Evolutionary conservation across 2,113 vertebrate species (phyloP).

Genomic region (Apodemus sylvaticus): DNA sequence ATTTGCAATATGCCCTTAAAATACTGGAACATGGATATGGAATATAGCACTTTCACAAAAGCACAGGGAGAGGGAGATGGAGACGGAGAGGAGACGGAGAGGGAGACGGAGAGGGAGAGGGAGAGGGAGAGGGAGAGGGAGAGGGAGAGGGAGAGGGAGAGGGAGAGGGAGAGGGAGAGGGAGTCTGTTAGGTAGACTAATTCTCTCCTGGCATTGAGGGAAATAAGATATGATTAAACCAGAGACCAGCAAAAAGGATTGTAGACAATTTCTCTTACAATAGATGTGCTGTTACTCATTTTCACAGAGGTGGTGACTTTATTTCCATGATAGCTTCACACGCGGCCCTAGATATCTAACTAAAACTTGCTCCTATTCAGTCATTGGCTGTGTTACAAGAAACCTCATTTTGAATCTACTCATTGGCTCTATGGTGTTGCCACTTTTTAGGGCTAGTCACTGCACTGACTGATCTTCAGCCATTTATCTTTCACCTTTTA

Average conservation of each 20-base stretch:
- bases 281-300: neutral
- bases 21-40: neutral
- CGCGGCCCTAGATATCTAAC: neutral
- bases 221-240: neutral
- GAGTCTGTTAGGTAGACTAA: rapidly evolving
- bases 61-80: neutral
- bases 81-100: no score
- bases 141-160: neutral
- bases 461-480: neutral
- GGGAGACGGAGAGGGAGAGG: no score
- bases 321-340: neutral
- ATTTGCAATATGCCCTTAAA: neutral
- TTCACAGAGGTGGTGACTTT: neutral
- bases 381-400: rapidly evolving
- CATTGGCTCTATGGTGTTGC: no score
- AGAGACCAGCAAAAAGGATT: rapidly evolving
- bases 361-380: no score
- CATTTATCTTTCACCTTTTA: neutral
- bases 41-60: neutral
- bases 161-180: rapidly evolving
- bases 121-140: no score
- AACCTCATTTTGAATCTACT: neutral
- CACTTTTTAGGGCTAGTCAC: rapidly evolving
- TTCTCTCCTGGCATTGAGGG: rapidly evolving
- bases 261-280: neutral